Conservation (phyloP, 2,113 vertebrate species). For the Ascaphus truei region DNA sequence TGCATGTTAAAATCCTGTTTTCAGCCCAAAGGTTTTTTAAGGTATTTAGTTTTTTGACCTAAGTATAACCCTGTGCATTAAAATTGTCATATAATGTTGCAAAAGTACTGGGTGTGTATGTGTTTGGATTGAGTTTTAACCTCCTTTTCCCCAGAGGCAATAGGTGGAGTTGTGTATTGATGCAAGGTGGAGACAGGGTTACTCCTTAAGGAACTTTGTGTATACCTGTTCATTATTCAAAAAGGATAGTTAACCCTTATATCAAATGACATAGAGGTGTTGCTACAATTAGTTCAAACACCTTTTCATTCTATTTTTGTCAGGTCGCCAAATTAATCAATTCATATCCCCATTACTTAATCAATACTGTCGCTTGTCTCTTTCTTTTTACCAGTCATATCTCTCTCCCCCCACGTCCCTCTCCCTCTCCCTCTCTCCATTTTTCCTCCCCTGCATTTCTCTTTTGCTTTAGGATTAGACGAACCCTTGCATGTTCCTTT, state of each 20-base stretch:
- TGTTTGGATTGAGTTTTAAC: constrained; percentile 29
- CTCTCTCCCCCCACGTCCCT: too few species aligned
- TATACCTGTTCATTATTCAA: constrained; percentile 31
- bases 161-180: constrained; percentile 37
- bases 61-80: constrained; percentile 19
- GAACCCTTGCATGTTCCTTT: too few species aligned
- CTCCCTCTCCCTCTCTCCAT: too few species aligned
- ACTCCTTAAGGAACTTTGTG: constrained; percentile 30
- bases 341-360: too few species aligned
- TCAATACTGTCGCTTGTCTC: background rate
- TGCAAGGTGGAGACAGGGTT: constrained; percentile 30
- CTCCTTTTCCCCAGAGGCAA: constrained; percentile 32
- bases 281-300: constrained; percentile 10
- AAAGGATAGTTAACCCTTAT: constrained; percentile 28
- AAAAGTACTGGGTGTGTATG: constrained; percentile 32
- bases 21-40: constrained; percentile 28
- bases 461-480: too few species aligned
- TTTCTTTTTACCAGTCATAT: too few species aligned
- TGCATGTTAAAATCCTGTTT: background rate
- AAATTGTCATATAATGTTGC: constrained; percentile 37
- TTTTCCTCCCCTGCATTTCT: too few species aligned
- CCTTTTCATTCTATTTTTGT: background rate
- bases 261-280: constrained; percentile 13
- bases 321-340: too few species aligned
- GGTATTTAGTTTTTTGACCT: constrained; percentile 27